These are phyloP conservation scores for Caiman crocodilus DNA, from an alignment of 2,797 vertebrate species.

Conservation along the genomic window DNA sequence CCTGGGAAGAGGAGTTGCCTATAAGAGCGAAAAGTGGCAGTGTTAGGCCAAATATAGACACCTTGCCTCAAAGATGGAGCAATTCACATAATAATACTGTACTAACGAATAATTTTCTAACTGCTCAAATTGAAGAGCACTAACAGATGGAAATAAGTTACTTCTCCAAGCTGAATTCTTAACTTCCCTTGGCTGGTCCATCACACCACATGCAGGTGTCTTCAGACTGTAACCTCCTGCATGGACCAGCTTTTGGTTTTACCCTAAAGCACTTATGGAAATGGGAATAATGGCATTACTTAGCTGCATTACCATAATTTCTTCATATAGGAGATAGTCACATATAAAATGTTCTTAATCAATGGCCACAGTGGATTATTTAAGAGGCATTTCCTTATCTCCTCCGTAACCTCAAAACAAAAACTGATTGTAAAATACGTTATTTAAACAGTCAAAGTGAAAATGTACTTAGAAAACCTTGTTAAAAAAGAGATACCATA, in stretches of 20 bases:
- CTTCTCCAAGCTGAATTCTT: neutral
- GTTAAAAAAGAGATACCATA: neutral
- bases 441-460: neutral
- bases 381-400: neutral
- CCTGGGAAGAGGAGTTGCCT: neutral
- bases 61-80: neutral
- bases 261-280: neutral
- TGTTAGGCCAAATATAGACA: neutral
- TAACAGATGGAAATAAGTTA: neutral
- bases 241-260: neutral
- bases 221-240: neutral
- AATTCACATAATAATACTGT: neutral
- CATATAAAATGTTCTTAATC: neutral
- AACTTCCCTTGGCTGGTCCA: neutral
- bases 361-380: neutral
- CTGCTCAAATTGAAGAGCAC: neutral
- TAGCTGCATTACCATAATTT: rapidly evolving
- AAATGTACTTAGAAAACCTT: neutral
- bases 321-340: neutral
- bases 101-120: neutral
- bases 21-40: neutral
- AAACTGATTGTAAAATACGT: neutral
- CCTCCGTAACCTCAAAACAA: neutral
- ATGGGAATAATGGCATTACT: rapidly evolving
- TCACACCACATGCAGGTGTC: neutral